A percentile compares a stretch with the other conserved stretches of the same genome.
phyloP scores from a whole-genome alignment of 2,797 vertebrate species.

The Alosa sapidissima region DNA sequence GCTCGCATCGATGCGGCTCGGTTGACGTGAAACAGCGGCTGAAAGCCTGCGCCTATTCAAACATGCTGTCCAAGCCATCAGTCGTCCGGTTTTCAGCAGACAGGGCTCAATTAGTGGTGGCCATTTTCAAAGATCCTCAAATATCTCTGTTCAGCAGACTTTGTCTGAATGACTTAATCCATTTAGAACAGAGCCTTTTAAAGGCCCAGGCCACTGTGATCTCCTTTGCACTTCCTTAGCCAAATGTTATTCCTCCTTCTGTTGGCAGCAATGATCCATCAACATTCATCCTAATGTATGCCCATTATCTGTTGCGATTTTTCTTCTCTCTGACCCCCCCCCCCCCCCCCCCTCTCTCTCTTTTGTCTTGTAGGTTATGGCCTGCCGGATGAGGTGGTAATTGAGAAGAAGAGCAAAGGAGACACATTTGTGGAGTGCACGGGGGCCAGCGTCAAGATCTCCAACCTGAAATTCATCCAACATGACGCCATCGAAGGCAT shows the following conservation, averaged over 20 bases:
- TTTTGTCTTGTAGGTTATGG: slow-evolving; percentile 80
- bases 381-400: slow-evolving; percentile 88
- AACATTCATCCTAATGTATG: neutral
- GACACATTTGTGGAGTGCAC: slow-evolving; percentile 89
- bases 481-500: slow-evolving; percentile 91
- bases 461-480: slow-evolving; percentile 90
- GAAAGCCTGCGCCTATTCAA: neutral
- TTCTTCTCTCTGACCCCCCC: neutral
- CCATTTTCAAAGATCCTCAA: neutral
- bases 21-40: neutral
- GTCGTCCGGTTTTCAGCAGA: neutral
- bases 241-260: neutral
- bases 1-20: neutral
- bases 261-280: neutral
- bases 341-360: neutral
- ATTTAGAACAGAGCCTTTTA: slow-evolving; percentile 6
- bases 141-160: neutral
- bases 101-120: slow-evolving; percentile 7
- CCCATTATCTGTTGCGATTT: neutral
- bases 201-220: neutral
- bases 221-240: neutral
- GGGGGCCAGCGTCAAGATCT: slow-evolving; percentile 80
- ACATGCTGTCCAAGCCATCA: neutral
- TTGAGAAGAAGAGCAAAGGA: slow-evolving; percentile 87
- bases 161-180: neutral